Conservation (phyloP, 2,113 vertebrate species). For the Dunckerocampus dactyliophorus region DNA sequence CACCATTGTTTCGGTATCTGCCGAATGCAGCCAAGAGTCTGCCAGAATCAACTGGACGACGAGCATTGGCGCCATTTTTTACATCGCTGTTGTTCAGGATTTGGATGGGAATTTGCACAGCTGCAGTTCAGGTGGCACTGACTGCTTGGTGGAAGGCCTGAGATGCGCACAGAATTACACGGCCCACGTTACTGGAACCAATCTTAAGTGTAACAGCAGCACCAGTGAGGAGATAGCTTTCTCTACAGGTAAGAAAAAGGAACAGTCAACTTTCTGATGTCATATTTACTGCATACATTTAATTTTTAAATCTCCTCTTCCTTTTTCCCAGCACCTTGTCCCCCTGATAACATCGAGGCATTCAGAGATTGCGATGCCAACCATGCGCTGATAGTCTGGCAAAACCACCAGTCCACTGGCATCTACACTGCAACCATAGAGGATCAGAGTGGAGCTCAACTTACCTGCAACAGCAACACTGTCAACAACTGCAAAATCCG, state of each 20-base stretch:
- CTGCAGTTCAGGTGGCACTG: slow-evolving; percentile 42
- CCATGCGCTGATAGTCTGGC: slow-evolving; percentile 58
- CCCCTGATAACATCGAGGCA: slow-evolving; percentile 51
- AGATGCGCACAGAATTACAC: slow-evolving; percentile 68
- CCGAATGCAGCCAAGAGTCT: slow-evolving; percentile 55
- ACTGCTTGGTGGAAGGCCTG: slow-evolving; percentile 59
- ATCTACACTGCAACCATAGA: slow-evolving; percentile 50
- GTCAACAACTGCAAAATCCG: slow-evolving; percentile 54
- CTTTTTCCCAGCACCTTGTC: slow-evolving; percentile 60
- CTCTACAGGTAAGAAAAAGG: slow-evolving; percentile 56
- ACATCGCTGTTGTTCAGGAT: slow-evolving; percentile 44
- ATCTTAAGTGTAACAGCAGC: slow-evolving; percentile 67
- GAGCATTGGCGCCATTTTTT: slow-evolving; percentile 54
- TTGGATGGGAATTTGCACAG: slow-evolving; percentile 33
- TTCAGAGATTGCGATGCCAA: slow-evolving; percentile 55
- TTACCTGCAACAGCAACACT: slow-evolving; percentile 59
- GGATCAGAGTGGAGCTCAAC: slow-evolving; percentile 27
- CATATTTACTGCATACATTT: not conserved
- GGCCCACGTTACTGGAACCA: slow-evolving; percentile 51
- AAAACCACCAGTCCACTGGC: slow-evolving; percentile 38
- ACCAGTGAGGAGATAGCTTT: slow-evolving; percentile 40
- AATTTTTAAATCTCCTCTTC: not conserved
- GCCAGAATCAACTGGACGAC: slow-evolving; percentile 57
- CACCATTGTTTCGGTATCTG: slow-evolving; percentile 27
- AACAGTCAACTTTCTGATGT: not conserved